A percentile compares a stretch with the other conserved stretches of the same genome.
Conservation (phyloP, 2,797 vertebrate genomes). For the Sternarchorhynchus goeldii region DNA sequence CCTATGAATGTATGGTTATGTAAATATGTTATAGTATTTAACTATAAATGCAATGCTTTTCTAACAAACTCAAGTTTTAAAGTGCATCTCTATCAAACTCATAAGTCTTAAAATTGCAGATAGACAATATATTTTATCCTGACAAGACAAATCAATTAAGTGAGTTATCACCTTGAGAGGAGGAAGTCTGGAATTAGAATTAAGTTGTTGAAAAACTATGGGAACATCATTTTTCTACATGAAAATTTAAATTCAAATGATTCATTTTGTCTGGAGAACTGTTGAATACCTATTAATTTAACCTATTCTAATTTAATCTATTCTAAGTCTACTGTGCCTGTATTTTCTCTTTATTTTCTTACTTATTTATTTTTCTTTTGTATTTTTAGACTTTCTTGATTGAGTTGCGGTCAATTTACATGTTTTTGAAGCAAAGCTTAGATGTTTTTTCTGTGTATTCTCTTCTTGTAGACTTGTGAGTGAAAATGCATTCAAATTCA, state of each 20-base stretch:
- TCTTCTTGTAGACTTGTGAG: conserved; percentile 93
- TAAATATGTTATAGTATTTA: neutral
- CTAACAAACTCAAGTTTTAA: too few relatives aligned
- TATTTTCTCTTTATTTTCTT: neutral
- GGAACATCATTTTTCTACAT: too few relatives aligned
- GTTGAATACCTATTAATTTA: too few relatives aligned
- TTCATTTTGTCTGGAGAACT: too few relatives aligned
- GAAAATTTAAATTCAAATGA: too few relatives aligned
- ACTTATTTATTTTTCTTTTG: conserved; percentile 43
- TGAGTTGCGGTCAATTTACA: conserved; percentile 74
- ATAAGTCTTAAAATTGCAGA: too few relatives aligned
- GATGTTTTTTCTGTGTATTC: conserved; percentile 75
- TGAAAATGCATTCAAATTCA: conserved; percentile 99
- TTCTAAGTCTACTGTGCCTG: neutral
- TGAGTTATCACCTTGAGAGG: too few relatives aligned
- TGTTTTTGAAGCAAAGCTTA: conserved; percentile 76
- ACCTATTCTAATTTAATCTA: neutral
- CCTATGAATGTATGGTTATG: neutral
- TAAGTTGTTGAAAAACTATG: too few relatives aligned
- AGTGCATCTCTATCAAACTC: neutral
- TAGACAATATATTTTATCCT: too few relatives aligned
- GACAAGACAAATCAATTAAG: too few relatives aligned
- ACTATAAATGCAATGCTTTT: neutral
- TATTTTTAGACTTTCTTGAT: conserved; percentile 60
- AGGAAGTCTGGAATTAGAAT: too few relatives aligned